Conservation (phyloP, 2,797 vertebrate genomes). For the Protosalanx chinensis region DNA sequence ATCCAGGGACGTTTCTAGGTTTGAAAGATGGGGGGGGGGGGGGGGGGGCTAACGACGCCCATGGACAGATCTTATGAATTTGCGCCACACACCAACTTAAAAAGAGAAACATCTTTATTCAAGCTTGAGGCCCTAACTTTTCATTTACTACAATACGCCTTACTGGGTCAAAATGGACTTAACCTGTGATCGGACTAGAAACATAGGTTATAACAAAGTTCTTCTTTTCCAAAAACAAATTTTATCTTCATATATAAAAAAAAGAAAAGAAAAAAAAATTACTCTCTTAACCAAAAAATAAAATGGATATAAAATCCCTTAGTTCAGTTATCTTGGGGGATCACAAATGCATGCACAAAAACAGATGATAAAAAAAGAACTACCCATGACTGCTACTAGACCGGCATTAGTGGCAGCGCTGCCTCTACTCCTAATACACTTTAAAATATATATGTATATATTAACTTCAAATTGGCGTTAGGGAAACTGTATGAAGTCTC, state of each 20-base stretch:
- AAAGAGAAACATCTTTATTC: constrained; percentile 69
- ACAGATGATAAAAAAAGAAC: constrained; percentile 32
- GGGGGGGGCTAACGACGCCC: too few relatives aligned
- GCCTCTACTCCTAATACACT: constrained; percentile 59
- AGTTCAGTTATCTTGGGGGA: constrained; percentile 1
- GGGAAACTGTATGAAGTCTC: constrained; percentile 29
- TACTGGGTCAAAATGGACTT: constrained; percentile 47
- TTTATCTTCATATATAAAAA: constrained; percentile 16
- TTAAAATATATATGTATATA: constrained; percentile 65
- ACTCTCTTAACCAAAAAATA: constrained; percentile 32
- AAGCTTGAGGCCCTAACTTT: constrained; percentile 57
- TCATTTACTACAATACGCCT: constrained; percentile 54
- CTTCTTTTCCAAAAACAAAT: constrained; percentile 31
- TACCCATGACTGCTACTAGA: constrained; percentile 51
- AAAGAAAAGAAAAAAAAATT: neutral
- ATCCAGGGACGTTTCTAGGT: too few relatives aligned
- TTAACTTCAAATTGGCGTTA: constrained; percentile 63
- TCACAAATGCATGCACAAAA: constrained; percentile 56
- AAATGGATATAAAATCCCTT: constrained; percentile 45
- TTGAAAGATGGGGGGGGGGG: too few relatives aligned
- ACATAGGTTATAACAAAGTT: constrained; percentile 35
- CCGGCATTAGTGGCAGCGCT: constrained; percentile 37
- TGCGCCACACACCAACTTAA: constrained; percentile 29
- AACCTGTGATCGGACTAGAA: constrained; percentile 44
- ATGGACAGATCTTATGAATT: constrained; percentile 2